Conservation (phyloP, 1,140 invertebrate genomes). For the Adoxophyes honmai region DNA sequence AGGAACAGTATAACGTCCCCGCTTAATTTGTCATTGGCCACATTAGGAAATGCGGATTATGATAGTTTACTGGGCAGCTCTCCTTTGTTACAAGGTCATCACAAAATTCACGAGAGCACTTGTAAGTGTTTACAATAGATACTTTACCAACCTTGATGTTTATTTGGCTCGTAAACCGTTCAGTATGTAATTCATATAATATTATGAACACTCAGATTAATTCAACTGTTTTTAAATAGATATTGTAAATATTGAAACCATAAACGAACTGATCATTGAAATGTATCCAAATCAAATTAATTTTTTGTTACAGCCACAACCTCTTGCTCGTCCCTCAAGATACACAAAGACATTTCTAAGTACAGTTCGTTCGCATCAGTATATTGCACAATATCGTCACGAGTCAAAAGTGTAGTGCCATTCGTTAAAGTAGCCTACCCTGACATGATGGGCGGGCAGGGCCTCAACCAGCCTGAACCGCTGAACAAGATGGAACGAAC, state of each 20-base stretch:
- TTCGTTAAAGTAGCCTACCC: conserved; percentile 89
- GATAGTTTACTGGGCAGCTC: conserved; percentile 37
- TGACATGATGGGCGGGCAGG: conserved; percentile 80
- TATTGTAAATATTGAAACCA: too few species aligned
- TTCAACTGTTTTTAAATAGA: too few species aligned
- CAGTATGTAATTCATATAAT: too few species aligned
- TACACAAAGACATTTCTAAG: conserved; percentile 65
- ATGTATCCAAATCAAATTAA: too few species aligned
- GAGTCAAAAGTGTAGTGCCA: conserved; percentile 80
- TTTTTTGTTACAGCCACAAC: conserved; percentile 46
- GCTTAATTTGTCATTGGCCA: conserved; percentile 46
- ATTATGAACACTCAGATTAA: too few species aligned
- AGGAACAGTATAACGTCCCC: conserved; percentile 32
- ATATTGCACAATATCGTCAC: conserved; percentile 65
- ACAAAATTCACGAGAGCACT: conserved; percentile 57
- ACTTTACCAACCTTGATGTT: too few species aligned
- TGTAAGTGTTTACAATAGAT: conserved; percentile 59
- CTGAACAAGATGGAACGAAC: conserved; percentile 81
- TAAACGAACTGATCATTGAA: too few species aligned
- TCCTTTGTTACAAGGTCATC: conserved; percentile 39
- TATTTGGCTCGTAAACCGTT: too few species aligned
- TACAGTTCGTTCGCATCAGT: conserved; percentile 48
- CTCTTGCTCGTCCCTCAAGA: conserved; percentile 59
- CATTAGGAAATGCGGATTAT: conserved; percentile 45
- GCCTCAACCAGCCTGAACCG: conserved; percentile 77